A percentile compares a stretch with the other conserved stretches of the same genome.
Conservation (phyloP, 2,113 vertebrate species). For the Etheostoma cragini region DNA sequence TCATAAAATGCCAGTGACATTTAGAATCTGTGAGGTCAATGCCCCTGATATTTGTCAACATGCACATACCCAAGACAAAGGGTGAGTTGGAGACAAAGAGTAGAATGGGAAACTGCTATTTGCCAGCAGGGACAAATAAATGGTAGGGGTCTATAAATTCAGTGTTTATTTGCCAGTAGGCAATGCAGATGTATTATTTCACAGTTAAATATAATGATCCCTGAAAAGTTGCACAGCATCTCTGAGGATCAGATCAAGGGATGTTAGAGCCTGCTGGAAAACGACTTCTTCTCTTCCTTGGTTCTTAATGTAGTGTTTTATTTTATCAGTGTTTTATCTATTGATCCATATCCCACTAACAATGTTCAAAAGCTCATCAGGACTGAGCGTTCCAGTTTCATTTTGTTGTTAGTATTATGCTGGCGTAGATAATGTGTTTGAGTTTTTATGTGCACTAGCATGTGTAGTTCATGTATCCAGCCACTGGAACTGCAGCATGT, state of each 20-base stretch:
- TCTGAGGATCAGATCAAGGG: slow-evolving; percentile 35
- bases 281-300: background rate
- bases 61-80: background rate
- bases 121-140: slow-evolving; percentile 23
- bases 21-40: background rate
- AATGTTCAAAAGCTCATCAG: slow-evolving; percentile 2
- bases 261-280: slow-evolving; percentile 25
- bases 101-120: slow-evolving; percentile 9
- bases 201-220: slow-evolving; percentile 43
- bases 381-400: background rate
- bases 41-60: background rate
- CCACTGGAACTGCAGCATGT: slow-evolving; percentile 25
- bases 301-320: slow-evolving; percentile 27
- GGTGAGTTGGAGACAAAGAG: background rate
- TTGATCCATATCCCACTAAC: slow-evolving; percentile 10
- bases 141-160: slow-evolving; percentile 12
- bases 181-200: slow-evolving; percentile 47
- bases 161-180: slow-evolving; percentile 46
- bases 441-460: slow-evolving; percentile 1
- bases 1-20: slow-evolving; percentile 8
- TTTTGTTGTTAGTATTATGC: slow-evolving; percentile 6
- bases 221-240: slow-evolving; percentile 24
- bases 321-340: slow-evolving; percentile 32
- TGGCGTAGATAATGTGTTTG: background rate
- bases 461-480: slow-evolving; percentile 24